A percentile compares a stretch with the other conserved stretches of the same genome.
Conservation (phyloP, 2,113 vertebrate species). For the Gallinago jamesoni region DNA sequence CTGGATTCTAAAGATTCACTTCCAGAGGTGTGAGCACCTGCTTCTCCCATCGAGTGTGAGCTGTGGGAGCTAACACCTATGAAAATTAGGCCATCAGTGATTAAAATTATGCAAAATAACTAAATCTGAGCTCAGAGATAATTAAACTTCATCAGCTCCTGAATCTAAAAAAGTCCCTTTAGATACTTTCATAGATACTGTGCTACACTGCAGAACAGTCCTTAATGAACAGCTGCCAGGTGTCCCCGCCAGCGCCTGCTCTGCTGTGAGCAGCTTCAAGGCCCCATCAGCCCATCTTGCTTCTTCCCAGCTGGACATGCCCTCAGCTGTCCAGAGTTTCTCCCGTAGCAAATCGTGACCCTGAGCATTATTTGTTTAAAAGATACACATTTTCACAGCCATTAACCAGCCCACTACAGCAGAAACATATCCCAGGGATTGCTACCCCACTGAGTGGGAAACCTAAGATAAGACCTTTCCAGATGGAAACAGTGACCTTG, state of each 20-base stretch:
- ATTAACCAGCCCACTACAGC: neutral
- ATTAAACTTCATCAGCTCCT: conserved; percentile 27
- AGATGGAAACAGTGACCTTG: neutral
- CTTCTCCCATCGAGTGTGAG: neutral
- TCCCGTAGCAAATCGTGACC: neutral
- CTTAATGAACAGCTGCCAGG: neutral
- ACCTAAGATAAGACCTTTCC: neutral
- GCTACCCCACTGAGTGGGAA: neutral
- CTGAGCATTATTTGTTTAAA: neutral
- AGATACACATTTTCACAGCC: neutral
- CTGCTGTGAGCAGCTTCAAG: neutral
- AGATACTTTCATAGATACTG: neutral
- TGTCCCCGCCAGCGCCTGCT: accelerated
- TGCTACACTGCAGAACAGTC: neutral
- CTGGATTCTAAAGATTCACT: neutral
- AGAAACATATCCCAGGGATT: neutral
- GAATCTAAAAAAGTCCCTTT: neutral
- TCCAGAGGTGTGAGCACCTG: conserved; percentile 16
- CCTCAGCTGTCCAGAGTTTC: neutral
- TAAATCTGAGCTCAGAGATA: conserved; percentile 26
- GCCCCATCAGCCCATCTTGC: neutral
- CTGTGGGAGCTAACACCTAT: neutral
- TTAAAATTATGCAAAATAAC: conserved; percentile 61
- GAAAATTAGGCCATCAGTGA: conserved; percentile 37
- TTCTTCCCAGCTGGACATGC: neutral